A percentile compares a stretch with the other conserved stretches of the same genome.
Conservation (phyloP, 2,113 vertebrate species). For the Bos javanicus region DNA sequence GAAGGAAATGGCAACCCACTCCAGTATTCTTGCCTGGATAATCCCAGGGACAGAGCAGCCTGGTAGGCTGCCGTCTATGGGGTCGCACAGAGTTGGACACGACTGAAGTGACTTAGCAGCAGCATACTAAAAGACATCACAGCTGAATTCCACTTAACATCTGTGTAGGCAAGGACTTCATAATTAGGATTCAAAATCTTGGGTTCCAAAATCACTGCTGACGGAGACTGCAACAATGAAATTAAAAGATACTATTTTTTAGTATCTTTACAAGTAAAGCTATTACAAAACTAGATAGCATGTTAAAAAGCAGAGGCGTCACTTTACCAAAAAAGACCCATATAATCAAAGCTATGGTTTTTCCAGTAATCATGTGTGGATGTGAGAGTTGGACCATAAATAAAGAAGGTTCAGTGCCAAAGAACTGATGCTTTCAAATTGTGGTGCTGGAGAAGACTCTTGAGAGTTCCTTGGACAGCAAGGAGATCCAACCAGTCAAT, state of each 20-base stretch:
- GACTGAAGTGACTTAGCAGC: not conserved
- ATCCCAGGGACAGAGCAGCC: not conserved
- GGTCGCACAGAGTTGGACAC: accelerated
- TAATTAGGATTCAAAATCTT: not conserved
- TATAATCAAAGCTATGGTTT: not conserved
- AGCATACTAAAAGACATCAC: not conserved
- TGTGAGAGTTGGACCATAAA: not conserved
- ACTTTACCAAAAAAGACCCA: not conserved
- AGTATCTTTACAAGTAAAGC: not conserved
- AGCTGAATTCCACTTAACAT: not conserved
- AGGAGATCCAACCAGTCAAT: not conserved
- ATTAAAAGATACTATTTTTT: not conserved
- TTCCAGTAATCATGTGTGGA: not conserved
- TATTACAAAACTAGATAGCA: not conserved
- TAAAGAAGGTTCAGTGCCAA: not conserved
- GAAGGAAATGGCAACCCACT: not conserved
- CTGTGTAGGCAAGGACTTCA: not conserved
- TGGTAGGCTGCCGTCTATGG: not conserved
- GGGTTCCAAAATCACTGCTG: not conserved
- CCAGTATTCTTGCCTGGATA: not conserved
- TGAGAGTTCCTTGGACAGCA: not conserved
- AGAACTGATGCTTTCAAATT: not conserved
- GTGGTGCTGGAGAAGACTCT: not conserved
- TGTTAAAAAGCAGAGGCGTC: not conserved
- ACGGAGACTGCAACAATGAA: not conserved